These are phyloP conservation scores for honey bee (Apis mellifera) DNA, from an alignment of 1,140 invertebrate species.

Conservation along the genomic window Amel_HAv3.1 CM009939.2:9447001-9447500, in stretches of 20 bases:
- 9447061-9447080: background rate
- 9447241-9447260: constrained; percentile 21
- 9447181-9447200: constrained; percentile 47
- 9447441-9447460: background rate
- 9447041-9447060: background rate
- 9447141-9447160: background rate
- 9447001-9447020: background rate
- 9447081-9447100: background rate
- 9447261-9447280: constrained; percentile 14
- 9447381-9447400: too few species aligned
- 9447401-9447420: too few species aligned
- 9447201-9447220: constrained; percentile 18
- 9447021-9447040: background rate
- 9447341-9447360: too few species aligned
- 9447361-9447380: too few species aligned
- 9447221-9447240: constrained; percentile 26
- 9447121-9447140: background rate
- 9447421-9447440: too few species aligned
- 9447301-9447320: background rate
- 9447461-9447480: background rate
- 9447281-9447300: background rate
- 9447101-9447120: background rate
- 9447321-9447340: background rate
- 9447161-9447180: constrained; percentile 54
- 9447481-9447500: background rate